Conservation (phyloP, 2,888 invertebrate genomes). For the Pseudoips prasinana region DNA sequence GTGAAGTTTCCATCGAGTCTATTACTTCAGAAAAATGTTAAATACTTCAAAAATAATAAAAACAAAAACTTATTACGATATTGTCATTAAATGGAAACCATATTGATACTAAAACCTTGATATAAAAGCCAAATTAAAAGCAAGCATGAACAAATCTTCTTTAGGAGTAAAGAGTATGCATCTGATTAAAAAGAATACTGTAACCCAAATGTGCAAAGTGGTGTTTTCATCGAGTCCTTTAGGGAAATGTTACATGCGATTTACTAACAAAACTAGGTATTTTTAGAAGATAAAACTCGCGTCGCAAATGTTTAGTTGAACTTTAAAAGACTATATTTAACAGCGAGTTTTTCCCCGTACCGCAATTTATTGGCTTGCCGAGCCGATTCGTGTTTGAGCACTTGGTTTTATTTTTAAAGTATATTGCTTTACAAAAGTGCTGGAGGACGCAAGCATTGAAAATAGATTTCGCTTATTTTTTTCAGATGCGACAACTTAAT, state of each 20-base stretch:
- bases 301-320: constrained; percentile 41
- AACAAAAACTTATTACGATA: too few species aligned
- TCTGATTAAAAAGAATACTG: constrained; percentile 24
- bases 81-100: too few species aligned
- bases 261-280: constrained; percentile 29
- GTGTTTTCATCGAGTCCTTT: constrained; percentile 32
- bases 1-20: too few species aligned
- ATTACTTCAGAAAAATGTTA: too few species aligned
- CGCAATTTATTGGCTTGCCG: constrained; percentile 41
- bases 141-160: too few species aligned
- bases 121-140: too few species aligned
- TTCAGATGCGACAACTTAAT: too few species aligned
- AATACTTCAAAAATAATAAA: too few species aligned
- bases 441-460: constrained; percentile 27
- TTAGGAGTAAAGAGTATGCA: too few species aligned
- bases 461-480: constrained; percentile 29
- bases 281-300: constrained; percentile 39
- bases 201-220: constrained; percentile 28
- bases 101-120: too few species aligned
- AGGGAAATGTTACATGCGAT: constrained; percentile 39
- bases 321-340: constrained; percentile 43
- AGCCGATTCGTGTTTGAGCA: constrained; percentile 42
- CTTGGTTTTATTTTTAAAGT: constrained; percentile 42
- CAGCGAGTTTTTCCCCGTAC: constrained; percentile 35
- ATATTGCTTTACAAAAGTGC: constrained; percentile 37